Evolutionary conservation across 2,888 invertebrate species (phyloP).

Genomic region (Plagodis dolabraria): DNA sequence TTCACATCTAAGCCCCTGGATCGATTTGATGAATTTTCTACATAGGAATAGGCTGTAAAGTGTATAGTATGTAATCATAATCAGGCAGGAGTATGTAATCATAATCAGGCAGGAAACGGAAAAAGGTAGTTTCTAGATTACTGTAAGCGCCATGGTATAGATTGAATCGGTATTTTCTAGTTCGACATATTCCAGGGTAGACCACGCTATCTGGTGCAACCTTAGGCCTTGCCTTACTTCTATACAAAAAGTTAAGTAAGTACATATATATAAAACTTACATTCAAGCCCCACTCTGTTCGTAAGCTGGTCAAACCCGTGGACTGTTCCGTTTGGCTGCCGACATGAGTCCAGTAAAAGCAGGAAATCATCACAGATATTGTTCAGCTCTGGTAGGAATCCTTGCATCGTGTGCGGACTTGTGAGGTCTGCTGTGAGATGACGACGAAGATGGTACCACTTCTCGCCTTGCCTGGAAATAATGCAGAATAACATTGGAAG

Average conservation of each 20-base stretch:
- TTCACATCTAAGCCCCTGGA: too few relatives aligned
- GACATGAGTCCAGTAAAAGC: conserved; percentile 84
- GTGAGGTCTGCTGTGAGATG: conserved; percentile 90
- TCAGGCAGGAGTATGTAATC: too few relatives aligned
- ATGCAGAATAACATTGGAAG: not conserved
- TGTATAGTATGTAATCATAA: too few relatives aligned
- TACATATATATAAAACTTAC: conserved; percentile 70
- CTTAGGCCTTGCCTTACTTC: too few relatives aligned
- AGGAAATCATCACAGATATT: conserved; percentile 92
- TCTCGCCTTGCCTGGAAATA: conserved; percentile 88
- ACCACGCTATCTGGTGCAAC: too few relatives aligned
- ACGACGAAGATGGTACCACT: conserved; percentile 90
- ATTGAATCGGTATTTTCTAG: too few relatives aligned
- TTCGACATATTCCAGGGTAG: too few relatives aligned
- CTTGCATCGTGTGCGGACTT: conserved; percentile 89
- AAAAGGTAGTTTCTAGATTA: too few relatives aligned
- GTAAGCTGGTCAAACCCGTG: conserved; percentile 89
- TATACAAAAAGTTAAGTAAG: not conserved
- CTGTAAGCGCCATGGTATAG: too few relatives aligned
- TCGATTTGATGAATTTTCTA: too few relatives aligned
- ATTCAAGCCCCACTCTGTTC: conserved; percentile 92
- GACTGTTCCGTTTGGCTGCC: conserved; percentile 80
- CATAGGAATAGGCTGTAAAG: too few relatives aligned
- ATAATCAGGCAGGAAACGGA: too few relatives aligned
- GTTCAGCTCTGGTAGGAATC: conserved; percentile 90